These are phyloP conservation scores for Coelogynopora nodosa DNA, from an alignment of 2,888 invertebrate genomes.

Conservation along the genomic window DNA sequence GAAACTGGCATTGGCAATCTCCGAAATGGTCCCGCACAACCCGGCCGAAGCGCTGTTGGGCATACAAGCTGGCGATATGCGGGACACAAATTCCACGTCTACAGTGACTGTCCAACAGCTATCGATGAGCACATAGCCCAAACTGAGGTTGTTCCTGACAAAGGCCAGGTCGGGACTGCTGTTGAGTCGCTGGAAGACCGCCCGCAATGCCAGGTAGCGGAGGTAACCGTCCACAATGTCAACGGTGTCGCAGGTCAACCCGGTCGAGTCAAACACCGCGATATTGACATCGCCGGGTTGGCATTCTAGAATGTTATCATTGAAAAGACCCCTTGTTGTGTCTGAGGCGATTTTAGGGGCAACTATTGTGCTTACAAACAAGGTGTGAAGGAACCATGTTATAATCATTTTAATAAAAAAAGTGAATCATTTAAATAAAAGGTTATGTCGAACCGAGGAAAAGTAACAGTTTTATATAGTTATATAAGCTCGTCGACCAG, in stretches of 20 bases:
- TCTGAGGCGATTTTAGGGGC: no score
- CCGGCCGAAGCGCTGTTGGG: not conserved
- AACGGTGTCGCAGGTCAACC: not conserved
- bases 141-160: not conserved
- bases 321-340: not conserved
- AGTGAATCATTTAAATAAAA: no score
- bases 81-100: not conserved
- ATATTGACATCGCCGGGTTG: not conserved
- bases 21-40: not conserved
- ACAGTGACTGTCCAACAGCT: not conserved
- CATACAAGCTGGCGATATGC: not conserved
- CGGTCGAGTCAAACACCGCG: not conserved
- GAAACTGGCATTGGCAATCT: not conserved
- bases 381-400: no score
- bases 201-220: not conserved
- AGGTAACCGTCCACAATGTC: not conserved
- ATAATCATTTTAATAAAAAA: no score
- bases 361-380: no score
- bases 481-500: no score
- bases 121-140: not conserved
- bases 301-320: slow-evolving; percentile 12
- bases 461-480: no score
- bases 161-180: not conserved
- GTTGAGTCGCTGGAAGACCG: not conserved
- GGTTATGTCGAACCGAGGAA: no score